Evolutionary conservation across 2,113 vertebrate species (phyloP).

Genomic region (Brachionichthys hirsutus): DNA sequence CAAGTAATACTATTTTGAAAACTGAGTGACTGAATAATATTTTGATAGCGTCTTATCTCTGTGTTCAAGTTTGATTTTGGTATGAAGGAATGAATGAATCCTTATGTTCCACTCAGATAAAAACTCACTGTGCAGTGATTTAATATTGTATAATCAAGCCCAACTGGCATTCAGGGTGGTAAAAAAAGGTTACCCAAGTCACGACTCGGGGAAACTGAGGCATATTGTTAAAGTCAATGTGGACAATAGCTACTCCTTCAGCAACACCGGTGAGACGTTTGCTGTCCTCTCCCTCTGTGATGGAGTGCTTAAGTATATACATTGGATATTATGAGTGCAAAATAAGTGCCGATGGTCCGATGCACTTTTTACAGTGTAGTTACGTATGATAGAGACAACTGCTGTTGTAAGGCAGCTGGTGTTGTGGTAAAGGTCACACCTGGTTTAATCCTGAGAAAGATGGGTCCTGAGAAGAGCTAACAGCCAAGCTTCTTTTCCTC

Average conservation of each 20-base stretch:
- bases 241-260: conserved; percentile 11
- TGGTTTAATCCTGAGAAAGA: conserved; percentile 99
- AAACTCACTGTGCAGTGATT: too few relatives aligned
- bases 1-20: too few relatives aligned
- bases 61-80: too few relatives aligned
- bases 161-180: too few relatives aligned
- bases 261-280: not conserved
- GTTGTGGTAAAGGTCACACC: conserved; percentile 99
- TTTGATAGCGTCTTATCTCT: too few relatives aligned
- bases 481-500: conserved; percentile 99
- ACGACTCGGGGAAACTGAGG: not conserved
- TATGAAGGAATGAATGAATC: too few relatives aligned
- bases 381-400: conserved; percentile 63
- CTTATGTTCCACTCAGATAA: too few relatives aligned
- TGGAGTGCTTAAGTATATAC: conserved; percentile 4
- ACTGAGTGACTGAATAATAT: too few relatives aligned
- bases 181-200: too few relatives aligned
- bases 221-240: conserved; percentile 1
- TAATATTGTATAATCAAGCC: too few relatives aligned
- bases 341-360: conserved; percentile 52
- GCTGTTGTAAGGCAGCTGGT: conserved; percentile 71
- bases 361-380: conserved; percentile 51
- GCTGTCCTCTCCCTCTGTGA: conserved; percentile 13
- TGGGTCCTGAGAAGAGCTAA: conserved; percentile 99
- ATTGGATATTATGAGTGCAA: not conserved